Conservation (phyloP, 2,888 invertebrate genomes). For the Cephus rjabovi region DNA sequence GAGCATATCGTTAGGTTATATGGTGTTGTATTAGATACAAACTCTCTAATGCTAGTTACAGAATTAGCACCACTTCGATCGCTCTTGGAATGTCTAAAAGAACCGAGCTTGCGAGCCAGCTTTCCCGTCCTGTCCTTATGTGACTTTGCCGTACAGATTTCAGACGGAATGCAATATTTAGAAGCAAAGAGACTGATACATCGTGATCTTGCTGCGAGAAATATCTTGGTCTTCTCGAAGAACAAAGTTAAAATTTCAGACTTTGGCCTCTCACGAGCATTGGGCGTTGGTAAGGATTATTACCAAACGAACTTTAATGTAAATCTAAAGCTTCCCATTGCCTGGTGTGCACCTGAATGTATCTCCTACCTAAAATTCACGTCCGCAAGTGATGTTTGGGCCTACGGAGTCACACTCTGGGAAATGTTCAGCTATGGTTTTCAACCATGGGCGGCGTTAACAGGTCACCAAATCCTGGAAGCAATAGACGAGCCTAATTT, state of each 20-base stretch:
- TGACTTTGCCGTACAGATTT: conserved; percentile 95
- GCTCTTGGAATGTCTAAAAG: conserved; percentile 94
- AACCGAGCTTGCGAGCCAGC: conserved; percentile 88
- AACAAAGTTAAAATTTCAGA: conserved; percentile 98
- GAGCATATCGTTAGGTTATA: conserved; percentile 97
- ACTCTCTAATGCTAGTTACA: conserved; percentile 84
- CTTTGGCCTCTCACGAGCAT: conserved; percentile 93
- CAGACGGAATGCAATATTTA: conserved; percentile 97
- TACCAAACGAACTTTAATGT: conserved; percentile 99
- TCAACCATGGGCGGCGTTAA: conserved; percentile 97
- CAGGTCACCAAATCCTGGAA: conserved; percentile 93
- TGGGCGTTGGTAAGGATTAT: conserved; percentile 98
- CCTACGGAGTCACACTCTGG: conserved; percentile 98
- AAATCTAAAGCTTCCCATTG: conserved; percentile 96
- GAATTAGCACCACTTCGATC: conserved; percentile 96
- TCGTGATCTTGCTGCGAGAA: conserved; percentile 96
- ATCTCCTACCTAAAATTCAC: conserved; percentile 97
- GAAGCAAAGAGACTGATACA: conserved; percentile 97
- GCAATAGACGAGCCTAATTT: conserved; percentile 94
- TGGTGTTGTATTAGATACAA: conserved; percentile 95
- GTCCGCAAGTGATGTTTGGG: conserved; percentile 97
- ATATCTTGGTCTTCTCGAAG: conserved; percentile 96
- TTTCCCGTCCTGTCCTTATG: conserved; percentile 93
- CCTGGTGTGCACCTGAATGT: conserved; percentile 99
- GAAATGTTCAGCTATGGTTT: conserved; percentile 99